Conservation (phyloP, 2,113 vertebrate species). For the Misgurnus mizolepis region DNA sequence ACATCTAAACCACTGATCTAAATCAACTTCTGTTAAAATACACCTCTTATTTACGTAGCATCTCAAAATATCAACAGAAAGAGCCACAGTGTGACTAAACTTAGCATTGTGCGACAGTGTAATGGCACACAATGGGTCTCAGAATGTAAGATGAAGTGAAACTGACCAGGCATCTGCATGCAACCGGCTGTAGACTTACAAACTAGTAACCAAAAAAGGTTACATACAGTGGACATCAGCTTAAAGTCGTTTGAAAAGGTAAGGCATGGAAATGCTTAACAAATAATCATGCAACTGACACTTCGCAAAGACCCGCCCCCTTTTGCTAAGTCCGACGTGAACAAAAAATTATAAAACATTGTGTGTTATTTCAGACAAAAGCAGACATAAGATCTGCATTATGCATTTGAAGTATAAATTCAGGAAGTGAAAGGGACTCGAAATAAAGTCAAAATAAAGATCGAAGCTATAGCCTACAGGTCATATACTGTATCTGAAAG, state of each 20-base stretch:
- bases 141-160: conserved; percentile 8
- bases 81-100: neutral
- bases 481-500: no score
- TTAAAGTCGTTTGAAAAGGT: neutral
- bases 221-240: neutral
- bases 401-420: no score
- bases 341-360: no score
- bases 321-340: no score
- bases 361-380: no score
- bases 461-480: no score
- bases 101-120: neutral
- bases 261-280: neutral
- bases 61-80: conserved; percentile 20
- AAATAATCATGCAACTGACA: neutral
- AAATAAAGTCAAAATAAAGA: no score
- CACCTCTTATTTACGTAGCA: neutral
- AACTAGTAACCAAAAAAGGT: neutral
- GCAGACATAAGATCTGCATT: no score
- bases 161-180: neutral
- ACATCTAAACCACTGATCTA: no score
- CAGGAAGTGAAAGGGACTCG: no score
- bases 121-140: neutral
- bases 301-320: no score
- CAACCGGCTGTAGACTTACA: neutral
- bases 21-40: neutral